These are phyloP conservation scores for Eumaeus atala DNA, from an alignment of 1,140 invertebrate species.

Conservation along the genomic window DNA sequence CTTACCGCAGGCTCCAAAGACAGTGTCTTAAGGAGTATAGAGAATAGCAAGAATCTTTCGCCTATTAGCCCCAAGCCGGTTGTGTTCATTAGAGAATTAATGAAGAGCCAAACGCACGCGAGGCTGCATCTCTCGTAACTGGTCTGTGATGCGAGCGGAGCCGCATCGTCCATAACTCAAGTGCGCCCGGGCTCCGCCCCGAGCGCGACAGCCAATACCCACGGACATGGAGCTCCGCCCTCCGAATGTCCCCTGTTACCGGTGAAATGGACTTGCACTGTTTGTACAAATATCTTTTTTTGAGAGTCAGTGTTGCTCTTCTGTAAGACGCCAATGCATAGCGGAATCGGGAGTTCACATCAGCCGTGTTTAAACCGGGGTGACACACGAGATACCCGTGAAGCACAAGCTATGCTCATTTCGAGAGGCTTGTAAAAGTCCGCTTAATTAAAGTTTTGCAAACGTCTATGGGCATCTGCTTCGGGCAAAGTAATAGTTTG, in stretches of 20 bases:
- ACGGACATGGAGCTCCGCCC: slow-evolving; percentile 34
- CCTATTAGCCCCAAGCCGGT: too few species aligned
- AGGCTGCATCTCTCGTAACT: slow-evolving; percentile 62
- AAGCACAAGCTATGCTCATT: too few species aligned
- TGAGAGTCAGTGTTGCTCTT: not conserved
- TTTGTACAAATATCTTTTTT: not conserved
- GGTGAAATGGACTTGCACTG: slow-evolving; percentile 42
- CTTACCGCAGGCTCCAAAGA: not conserved
- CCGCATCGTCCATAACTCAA: slow-evolving; percentile 70
- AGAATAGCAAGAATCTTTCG: too few species aligned
- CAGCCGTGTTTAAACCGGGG: too few species aligned
- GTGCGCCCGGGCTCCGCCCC: slow-evolving; percentile 64
- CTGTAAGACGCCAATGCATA: too few species aligned
- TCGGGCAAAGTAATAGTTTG: too few species aligned
- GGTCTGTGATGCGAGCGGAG: slow-evolving; percentile 53
- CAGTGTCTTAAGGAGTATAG: slow-evolving; percentile 47
- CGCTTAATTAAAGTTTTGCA: too few species aligned
- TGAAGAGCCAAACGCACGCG: slow-evolving; percentile 59
- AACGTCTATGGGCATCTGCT: too few species aligned
- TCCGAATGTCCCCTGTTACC: slow-evolving; percentile 40
- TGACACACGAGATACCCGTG: too few species aligned
- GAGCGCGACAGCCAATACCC: slow-evolving; percentile 59
- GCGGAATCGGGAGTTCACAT: too few species aligned
- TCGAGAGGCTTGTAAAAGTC: too few species aligned
- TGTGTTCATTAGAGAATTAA: slow-evolving; percentile 27